Conservation (phyloP, 1,140 invertebrate genomes). For the Atta cephalotes region DNA sequence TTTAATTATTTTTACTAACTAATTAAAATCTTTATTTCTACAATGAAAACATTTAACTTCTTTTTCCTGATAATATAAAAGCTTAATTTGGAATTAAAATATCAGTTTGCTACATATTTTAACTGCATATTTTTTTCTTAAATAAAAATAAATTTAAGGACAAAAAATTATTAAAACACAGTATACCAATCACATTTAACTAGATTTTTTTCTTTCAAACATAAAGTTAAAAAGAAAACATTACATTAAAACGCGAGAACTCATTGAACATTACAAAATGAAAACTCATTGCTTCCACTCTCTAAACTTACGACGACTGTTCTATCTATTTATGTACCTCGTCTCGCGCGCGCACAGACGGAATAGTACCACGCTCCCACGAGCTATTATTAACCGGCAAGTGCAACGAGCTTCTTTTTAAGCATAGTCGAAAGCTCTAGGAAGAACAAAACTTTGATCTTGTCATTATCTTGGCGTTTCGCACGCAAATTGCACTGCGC, state of each 20-base stretch:
- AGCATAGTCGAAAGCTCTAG: conserved; percentile 4
- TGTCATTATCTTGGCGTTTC: background rate
- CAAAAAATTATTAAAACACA: background rate
- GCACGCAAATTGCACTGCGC: background rate
- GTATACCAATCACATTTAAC: background rate
- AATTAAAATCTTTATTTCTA: background rate
- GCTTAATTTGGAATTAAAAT: background rate
- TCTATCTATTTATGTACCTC: conserved; percentile 26
- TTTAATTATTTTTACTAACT: background rate
- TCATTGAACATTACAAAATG: background rate
- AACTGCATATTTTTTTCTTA: background rate
- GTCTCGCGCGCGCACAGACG: conserved; percentile 4
- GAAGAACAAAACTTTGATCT: background rate
- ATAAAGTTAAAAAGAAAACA: background rate
- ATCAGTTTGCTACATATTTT: background rate
- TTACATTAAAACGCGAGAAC: background rate
- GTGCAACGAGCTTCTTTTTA: conserved; percentile 41
- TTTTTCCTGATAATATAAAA: background rate
- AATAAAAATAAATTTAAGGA: background rate
- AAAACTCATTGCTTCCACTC: background rate
- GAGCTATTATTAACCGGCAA: conserved; percentile 49
- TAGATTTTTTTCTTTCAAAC: background rate
- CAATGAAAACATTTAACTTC: background rate
- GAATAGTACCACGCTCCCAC: conserved; percentile 43
- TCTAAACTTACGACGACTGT: background rate